phyloP scores from a whole-genome alignment of 2,888 invertebrate species.

The Agonum fuliginosum region DNA sequence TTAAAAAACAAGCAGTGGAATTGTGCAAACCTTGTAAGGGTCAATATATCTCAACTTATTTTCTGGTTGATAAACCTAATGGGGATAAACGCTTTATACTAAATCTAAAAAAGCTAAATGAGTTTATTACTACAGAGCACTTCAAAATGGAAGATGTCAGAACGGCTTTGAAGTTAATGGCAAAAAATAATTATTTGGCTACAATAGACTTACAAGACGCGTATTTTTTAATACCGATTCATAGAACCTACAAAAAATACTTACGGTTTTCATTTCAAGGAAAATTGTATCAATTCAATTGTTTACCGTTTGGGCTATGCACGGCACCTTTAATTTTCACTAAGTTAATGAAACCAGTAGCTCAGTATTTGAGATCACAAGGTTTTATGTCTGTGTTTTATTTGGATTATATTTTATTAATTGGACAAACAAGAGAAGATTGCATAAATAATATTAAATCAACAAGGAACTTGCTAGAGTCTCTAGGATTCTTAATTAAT shows the following conservation, averaged over 20 bases:
- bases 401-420: slow-evolving; percentile 63
- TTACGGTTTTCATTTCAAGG: slow-evolving; percentile 59
- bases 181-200: slow-evolving; percentile 46
- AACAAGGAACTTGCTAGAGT: slow-evolving; percentile 53
- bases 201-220: slow-evolving; percentile 61
- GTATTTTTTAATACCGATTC: slow-evolving; percentile 57
- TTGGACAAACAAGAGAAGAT: slow-evolving; percentile 52
- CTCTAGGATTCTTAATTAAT: slow-evolving; percentile 62
- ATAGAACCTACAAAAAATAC: slow-evolving; percentile 50
- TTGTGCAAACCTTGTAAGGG: not conserved
- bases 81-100: slow-evolving; percentile 59
- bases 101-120: slow-evolving; percentile 59
- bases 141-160: slow-evolving; percentile 60
- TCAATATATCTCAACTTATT: slow-evolving; percentile 22
- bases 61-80: slow-evolving; percentile 56
- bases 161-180: slow-evolving; percentile 36
- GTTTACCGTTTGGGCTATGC: slow-evolving; percentile 61
- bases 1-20: not conserved
- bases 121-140: slow-evolving; percentile 50
- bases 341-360: slow-evolving; percentile 61
- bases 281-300: slow-evolving; percentile 58
- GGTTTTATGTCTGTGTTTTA: slow-evolving; percentile 62
- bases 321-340: slow-evolving; percentile 62
- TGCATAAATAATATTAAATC: slow-evolving; percentile 56
- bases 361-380: slow-evolving; percentile 40